phyloP scores from a whole-genome alignment of 2,113 vertebrate genomes.

The Guaruba guarouba region DNA sequence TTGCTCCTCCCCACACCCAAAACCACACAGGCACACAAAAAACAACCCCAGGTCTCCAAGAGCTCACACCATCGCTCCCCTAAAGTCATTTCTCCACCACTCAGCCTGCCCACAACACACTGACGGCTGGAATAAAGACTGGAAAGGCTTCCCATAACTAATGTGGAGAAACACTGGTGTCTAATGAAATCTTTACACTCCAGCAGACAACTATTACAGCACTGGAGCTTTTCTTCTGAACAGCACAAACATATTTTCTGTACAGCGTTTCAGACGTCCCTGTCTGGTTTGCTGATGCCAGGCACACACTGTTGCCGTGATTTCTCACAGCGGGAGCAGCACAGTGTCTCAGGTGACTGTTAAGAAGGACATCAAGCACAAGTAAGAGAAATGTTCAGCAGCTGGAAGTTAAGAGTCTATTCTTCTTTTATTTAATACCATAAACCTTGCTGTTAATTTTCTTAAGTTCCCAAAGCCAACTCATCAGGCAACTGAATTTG shows the following conservation, averaged over 20 bases:
- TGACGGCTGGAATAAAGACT: not conserved
- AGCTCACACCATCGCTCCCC: not conserved
- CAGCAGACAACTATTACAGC: not conserved
- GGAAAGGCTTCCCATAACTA: not conserved
- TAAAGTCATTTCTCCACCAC: not conserved
- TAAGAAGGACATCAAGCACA: not conserved
- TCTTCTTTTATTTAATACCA: not conserved
- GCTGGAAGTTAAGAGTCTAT: not conserved
- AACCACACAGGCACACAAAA: not conserved
- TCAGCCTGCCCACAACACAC: not conserved
- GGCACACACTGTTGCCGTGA: accelerated
- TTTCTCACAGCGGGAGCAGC: not conserved
- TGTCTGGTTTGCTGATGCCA: not conserved
- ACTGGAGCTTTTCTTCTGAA: not conserved
- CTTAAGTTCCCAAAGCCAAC: not conserved
- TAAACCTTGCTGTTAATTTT: not conserved
- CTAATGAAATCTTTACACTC: not conserved
- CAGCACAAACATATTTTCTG: not conserved
- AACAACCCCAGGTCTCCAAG: not conserved
- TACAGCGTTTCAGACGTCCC: not conserved
- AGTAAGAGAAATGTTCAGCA: not conserved
- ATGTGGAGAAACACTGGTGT: not conserved
- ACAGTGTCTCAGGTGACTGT: not conserved
- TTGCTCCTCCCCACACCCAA: not conserved
- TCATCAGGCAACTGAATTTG: not conserved